phyloP scores from a whole-genome alignment of 2,113 vertebrate genomes.

The Dipodomys ordii region DNA sequence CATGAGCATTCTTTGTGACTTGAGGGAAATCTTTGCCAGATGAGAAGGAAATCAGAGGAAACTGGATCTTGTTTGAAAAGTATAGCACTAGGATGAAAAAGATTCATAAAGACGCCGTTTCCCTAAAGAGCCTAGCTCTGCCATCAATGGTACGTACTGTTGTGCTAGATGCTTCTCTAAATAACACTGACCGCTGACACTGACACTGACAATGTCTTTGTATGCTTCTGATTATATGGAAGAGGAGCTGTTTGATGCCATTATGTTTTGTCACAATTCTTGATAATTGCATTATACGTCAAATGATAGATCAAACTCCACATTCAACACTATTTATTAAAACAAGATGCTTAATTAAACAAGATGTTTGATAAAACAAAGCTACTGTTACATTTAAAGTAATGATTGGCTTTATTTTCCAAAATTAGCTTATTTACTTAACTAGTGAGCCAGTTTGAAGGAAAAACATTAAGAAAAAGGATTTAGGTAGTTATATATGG shows the following conservation, averaged over 20 bases:
- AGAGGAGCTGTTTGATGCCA: background rate
- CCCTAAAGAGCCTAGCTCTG: too few species aligned
- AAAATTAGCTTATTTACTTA: background rate
- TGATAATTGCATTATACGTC: background rate
- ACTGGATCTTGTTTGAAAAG: too few species aligned
- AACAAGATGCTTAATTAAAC: too few species aligned
- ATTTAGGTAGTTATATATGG: background rate
- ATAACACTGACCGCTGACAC: too few species aligned
- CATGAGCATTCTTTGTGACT: too few species aligned
- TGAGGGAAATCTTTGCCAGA: too few species aligned
- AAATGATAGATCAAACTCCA: background rate
- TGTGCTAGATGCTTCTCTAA: too few species aligned
- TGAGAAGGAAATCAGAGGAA: too few species aligned
- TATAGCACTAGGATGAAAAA: too few species aligned
- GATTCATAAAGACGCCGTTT: too few species aligned
- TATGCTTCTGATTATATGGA: background rate
- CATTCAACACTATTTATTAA: background rate
- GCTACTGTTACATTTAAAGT: background rate
- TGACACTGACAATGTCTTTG: background rate
- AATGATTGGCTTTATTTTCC: background rate
- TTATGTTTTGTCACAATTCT: background rate
- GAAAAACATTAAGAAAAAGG: constrained; percentile 16
- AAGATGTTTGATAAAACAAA: background rate
- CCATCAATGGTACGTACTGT: too few species aligned
- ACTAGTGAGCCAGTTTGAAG: background rate